Conservation (phyloP, 30 jellyfish, hydroid and myxozoan genomes). For the Catostylus mosaicus region DNA sequence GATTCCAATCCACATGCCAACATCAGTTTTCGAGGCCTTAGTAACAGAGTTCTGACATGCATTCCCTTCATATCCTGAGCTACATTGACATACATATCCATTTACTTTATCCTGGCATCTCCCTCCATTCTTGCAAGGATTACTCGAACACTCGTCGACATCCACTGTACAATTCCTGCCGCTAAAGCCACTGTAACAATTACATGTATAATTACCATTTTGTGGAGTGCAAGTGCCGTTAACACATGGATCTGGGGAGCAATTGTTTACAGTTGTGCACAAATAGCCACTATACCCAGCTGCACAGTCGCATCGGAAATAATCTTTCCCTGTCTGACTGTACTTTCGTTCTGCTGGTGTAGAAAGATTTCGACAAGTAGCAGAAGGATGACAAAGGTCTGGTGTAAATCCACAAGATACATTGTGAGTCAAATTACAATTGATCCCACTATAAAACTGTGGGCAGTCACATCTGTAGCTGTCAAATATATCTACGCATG, state of each 20-base stretch:
- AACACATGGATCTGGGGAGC: conserved; percentile 58
- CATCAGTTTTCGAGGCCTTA: conserved; percentile 33
- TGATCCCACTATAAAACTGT: conserved; percentile 45
- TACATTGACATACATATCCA: conserved; percentile 64
- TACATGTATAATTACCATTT: conserved; percentile 44
- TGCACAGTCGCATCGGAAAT: conserved; percentile 64
- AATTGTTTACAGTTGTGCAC: conserved; percentile 8
- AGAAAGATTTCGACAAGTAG: conserved; percentile 52
- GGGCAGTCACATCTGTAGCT: conserved; percentile 70
- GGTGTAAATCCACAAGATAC: conserved; percentile 57
- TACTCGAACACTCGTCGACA: conserved; percentile 37
- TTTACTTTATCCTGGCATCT: conserved; percentile 49
- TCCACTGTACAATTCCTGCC: conserved; percentile 73
- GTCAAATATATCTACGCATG: conserved; percentile 63
- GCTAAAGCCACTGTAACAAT: conserved; percentile 60
- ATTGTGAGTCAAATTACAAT: conserved; percentile 57
- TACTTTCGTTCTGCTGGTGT: conserved; percentile 21
- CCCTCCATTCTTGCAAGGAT: conserved; percentile 89
- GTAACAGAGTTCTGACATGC: conserved; percentile 27
- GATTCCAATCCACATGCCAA: conserved; percentile 71
- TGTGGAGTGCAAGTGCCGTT: conserved; percentile 58
- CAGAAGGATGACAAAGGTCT: conserved; percentile 27
- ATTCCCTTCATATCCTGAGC: conserved; percentile 52
- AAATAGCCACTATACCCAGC: conserved; percentile 57
- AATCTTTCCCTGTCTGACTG: conserved; percentile 69